Evolutionary conservation across 1,140 invertebrate genomes (phyloP).

Genomic region (Dolichoris vasculosae): DNA sequence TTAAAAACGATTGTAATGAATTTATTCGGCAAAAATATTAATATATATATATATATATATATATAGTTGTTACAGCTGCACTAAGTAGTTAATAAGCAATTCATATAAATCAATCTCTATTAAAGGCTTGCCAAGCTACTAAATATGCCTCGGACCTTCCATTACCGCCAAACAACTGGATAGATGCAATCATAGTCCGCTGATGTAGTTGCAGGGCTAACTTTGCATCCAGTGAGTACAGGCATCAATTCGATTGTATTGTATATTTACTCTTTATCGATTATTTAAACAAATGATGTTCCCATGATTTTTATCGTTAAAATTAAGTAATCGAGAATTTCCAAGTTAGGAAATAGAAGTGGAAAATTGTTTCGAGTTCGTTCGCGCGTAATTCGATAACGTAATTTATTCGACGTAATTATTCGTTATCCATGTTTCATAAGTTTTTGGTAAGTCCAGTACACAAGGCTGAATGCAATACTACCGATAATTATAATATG

Average conservation of each 20-base stretch:
- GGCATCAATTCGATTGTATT: conserved; percentile 4
- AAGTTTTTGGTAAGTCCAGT: not conserved
- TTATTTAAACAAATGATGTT: conserved; percentile 17
- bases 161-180: not conserved
- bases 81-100: not conserved
- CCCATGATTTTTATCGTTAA: not conserved
- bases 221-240: not conserved
- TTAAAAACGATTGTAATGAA: not conserved
- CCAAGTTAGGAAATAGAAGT: not conserved
- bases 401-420: no score
- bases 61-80: not conserved
- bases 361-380: not conserved
- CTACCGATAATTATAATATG: conserved; percentile 44
- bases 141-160: conserved; percentile 29
- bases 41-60: no score
- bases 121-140: conserved; percentile 34
- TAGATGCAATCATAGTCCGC: not conserved
- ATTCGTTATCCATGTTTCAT: no score
- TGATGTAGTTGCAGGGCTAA: conserved; percentile 10
- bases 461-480: not conserved
- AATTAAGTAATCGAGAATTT: not conserved
- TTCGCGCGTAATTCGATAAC: no score
- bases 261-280: not conserved
- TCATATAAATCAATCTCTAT: conserved; percentile 46
- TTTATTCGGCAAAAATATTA: not conserved